A percentile compares a stretch with the other conserved stretches of the same genome.
These are phyloP conservation scores for Betta splendens DNA, from an alignment of 2,797 vertebrate genomes.

Conservation along the genomic window DNA sequence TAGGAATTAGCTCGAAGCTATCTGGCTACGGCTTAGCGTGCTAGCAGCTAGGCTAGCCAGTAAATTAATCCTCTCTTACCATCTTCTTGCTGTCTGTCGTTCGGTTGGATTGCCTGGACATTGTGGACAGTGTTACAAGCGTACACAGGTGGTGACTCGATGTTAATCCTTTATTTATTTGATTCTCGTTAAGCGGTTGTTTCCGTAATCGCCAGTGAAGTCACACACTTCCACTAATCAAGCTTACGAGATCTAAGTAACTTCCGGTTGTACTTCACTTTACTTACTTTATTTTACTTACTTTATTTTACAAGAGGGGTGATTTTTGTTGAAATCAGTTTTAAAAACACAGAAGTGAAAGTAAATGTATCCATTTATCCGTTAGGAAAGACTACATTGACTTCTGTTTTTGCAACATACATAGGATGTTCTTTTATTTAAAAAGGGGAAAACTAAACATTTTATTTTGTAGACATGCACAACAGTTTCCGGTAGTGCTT, in stretches of 20 bases:
- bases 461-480: slow-evolving; percentile 36
- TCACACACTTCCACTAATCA: slow-evolving; percentile 9
- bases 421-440: no score
- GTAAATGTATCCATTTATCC: no score
- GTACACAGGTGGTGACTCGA: slow-evolving; percentile 44
- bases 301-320: no score
- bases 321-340: no score
- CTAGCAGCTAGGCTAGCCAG: slow-evolving; percentile 35
- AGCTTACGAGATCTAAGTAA: fast-evolving
- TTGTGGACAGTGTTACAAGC: slow-evolving; percentile 73
- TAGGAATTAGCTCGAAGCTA: not conserved
- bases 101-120: slow-evolving; percentile 92
- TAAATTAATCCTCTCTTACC: slow-evolving; percentile 79
- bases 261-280: slow-evolving; percentile 30
- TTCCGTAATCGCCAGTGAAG: slow-evolving; percentile 51
- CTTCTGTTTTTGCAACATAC: no score
- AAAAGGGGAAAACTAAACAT: fast-evolving
- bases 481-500: not conserved
- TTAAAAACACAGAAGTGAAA: no score
- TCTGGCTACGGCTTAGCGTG: slow-evolving; percentile 32
- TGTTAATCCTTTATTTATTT: slow-evolving; percentile 80
- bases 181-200: slow-evolving; percentile 47
- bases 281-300: fast-evolving
- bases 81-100: slow-evolving; percentile 96
- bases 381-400: no score